These are phyloP conservation scores for Pterostichus niger DNA, from an alignment of 2,888 invertebrate genomes.

Conservation along the genomic window DNA sequence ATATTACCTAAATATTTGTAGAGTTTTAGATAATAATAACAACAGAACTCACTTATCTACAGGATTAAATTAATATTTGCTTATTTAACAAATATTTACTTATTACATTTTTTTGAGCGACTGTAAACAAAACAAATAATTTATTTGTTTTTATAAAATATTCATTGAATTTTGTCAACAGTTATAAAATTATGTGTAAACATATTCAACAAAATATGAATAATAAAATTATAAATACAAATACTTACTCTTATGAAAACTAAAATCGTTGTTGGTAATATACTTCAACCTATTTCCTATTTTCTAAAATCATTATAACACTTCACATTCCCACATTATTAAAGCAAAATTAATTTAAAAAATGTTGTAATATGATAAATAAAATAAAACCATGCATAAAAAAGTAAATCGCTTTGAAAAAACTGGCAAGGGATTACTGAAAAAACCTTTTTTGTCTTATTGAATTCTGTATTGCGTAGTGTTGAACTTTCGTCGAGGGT, in stretches of 20 bases:
- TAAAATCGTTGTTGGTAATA: constrained; percentile 22
- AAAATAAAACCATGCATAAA: constrained; percentile 28
- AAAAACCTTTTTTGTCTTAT: constrained; percentile 71
- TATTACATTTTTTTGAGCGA: neutral
- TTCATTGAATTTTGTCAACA: neutral
- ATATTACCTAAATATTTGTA: neutral
- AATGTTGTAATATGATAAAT: neutral
- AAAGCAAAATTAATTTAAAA: neutral
- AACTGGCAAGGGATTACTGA: constrained; percentile 68
- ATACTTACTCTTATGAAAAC: constrained; percentile 5
- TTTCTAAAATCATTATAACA: neutral
- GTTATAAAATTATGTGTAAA: constrained; percentile 12
- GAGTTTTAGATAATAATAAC: constrained; percentile 2
- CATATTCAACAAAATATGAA: constrained; percentile 17
- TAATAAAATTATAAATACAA: constrained; percentile 21
- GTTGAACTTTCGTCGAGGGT: constrained; percentile 50
- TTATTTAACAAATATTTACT: constrained; percentile 1
- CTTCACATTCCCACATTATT: too few species aligned
- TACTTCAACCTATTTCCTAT: constrained; percentile 5
- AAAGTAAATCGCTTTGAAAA: constrained; percentile 62
- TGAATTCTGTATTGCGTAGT: constrained; percentile 71
- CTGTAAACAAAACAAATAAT: neutral
- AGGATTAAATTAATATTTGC: neutral
- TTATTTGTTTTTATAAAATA: neutral
- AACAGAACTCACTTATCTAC: neutral